A percentile compares a stretch with the other conserved stretches of the same genome.
phyloP scores from a whole-genome alignment of 53 echinoderm and acorn worm genomes.

The Echinometra lucunter region DNA sequence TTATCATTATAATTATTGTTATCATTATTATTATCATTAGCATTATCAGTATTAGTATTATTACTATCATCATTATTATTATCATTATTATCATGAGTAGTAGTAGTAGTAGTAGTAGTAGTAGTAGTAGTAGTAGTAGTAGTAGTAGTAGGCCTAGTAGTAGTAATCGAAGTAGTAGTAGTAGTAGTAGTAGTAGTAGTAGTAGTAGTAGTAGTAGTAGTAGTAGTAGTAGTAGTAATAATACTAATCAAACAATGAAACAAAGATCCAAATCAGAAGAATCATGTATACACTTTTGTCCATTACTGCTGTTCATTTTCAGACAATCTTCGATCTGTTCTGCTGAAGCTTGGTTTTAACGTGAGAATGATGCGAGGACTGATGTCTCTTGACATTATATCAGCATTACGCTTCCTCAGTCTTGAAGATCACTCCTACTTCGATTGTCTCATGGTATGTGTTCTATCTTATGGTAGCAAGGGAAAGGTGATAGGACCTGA shows the following conservation, averaged over 20 bases:
- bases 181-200: slow-evolving; percentile 21
- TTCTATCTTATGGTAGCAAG: slow-evolving; percentile 79
- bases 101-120: slow-evolving; percentile 1
- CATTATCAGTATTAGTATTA: not conserved
- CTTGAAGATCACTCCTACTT: slow-evolving; percentile 94
- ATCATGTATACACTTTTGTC: no score
- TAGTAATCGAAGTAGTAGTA: slow-evolving; percentile 43
- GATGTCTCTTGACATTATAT: slow-evolving; percentile 94
- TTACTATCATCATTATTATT: not conserved
- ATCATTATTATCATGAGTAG: not conserved
- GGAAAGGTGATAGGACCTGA: slow-evolving; percentile 82
- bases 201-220: slow-evolving; percentile 62
- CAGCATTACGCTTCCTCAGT: slow-evolving; percentile 88
- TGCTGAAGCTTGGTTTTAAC: slow-evolving; percentile 90
- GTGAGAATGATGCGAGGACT: slow-evolving; percentile 93
- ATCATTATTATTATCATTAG: slow-evolving; percentile 26
- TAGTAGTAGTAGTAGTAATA: slow-evolving; percentile 57
- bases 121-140: slow-evolving; percentile 46
- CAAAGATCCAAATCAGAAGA: no score
- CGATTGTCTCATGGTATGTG: slow-evolving; percentile 90
- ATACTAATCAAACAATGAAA: no score
- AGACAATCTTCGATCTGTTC: slow-evolving; percentile 86
- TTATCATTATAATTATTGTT: not conserved
- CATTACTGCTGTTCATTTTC: slow-evolving; percentile 21
- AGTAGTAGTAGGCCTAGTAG: slow-evolving; percentile 50